phyloP scores from a whole-genome alignment of 2,113 vertebrate species.

The Antennarius striatus region DNA sequence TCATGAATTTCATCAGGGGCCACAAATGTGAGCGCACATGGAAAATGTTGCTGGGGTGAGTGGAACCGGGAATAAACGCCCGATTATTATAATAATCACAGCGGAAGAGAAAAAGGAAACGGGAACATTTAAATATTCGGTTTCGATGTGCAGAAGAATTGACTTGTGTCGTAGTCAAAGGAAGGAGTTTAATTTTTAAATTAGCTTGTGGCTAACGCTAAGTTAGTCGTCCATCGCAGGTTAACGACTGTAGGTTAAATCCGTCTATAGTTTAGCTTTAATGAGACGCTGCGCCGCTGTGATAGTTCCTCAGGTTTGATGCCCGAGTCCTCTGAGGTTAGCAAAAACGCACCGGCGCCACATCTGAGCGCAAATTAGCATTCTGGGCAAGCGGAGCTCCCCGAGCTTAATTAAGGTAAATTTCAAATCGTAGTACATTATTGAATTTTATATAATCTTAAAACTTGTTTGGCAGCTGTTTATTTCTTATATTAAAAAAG shows the following conservation, averaged over 20 bases:
- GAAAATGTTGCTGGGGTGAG: constrained; percentile 56
- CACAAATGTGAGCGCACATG: constrained; percentile 73
- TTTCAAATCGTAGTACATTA: constrained; percentile 77
- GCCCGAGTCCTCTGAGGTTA: constrained; percentile 65
- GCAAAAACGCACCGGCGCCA: constrained; percentile 52
- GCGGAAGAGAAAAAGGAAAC: background rate
- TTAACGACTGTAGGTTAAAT: constrained; percentile 51
- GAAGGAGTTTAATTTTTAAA: constrained; percentile 21
- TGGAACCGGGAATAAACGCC: constrained; percentile 44
- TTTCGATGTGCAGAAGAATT: too few species aligned
- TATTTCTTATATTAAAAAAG: constrained; percentile 83
- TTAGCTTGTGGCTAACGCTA: background rate
- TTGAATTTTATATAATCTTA: constrained; percentile 78
- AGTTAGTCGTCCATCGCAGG: constrained; percentile 11
- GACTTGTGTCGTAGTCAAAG: background rate
- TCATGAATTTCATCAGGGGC: constrained; percentile 81
- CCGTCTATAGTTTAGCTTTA: constrained; percentile 52
- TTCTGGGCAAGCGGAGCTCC: constrained; percentile 75
- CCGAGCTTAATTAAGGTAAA: constrained; percentile 81
- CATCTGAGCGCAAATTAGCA: constrained; percentile 76
- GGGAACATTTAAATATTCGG: too few species aligned
- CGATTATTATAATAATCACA: constrained; percentile 58
- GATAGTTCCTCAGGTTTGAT: constrained; percentile 63
- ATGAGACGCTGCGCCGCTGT: constrained; percentile 56
- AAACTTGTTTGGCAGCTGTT: constrained; percentile 81